Conservation (phyloP, 2,888 invertebrate genomes). For the Anarsia innoxiella region DNA sequence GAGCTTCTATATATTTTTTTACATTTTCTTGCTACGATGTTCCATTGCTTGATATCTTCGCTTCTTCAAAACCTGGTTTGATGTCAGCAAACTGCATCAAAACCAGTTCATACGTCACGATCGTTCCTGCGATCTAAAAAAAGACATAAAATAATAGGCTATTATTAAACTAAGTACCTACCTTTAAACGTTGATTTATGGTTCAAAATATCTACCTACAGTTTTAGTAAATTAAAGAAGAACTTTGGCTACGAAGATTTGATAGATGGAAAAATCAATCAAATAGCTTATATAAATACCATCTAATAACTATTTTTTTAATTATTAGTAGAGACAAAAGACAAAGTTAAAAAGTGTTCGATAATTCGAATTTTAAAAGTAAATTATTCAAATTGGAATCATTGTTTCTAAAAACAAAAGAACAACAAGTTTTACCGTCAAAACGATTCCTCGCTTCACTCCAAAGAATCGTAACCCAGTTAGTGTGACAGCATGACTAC, state of each 20-base stretch:
- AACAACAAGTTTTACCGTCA: conserved; percentile 34
- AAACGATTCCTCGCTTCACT: conserved; percentile 53
- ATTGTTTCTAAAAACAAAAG: too few species aligned
- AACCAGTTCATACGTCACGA: conserved; percentile 49
- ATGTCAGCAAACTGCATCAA: conserved; percentile 33
- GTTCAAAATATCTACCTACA: background rate
- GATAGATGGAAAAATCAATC: too few species aligned
- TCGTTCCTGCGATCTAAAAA: conserved; percentile 39
- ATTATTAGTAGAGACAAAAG: background rate
- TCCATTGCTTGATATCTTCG: too few species aligned
- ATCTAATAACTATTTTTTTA: background rate
- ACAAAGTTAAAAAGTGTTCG: background rate
- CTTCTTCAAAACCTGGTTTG: too few species aligned
- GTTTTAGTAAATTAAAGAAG: background rate
- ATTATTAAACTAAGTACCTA: background rate
- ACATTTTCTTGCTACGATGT: too few species aligned
- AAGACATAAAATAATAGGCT: background rate
- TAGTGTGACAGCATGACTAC: conserved; percentile 43
- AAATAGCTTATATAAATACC: background rate
- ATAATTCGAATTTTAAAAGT: too few species aligned
- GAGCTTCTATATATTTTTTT: too few species aligned
- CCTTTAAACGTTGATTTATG: background rate
- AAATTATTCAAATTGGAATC: too few species aligned
- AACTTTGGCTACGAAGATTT: background rate
- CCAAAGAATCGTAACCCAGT: conserved; percentile 51